Base-by-base conservation (phyloP, 2,888 invertebrate genomes). In the Phyllotreta cruciferae region DNA sequence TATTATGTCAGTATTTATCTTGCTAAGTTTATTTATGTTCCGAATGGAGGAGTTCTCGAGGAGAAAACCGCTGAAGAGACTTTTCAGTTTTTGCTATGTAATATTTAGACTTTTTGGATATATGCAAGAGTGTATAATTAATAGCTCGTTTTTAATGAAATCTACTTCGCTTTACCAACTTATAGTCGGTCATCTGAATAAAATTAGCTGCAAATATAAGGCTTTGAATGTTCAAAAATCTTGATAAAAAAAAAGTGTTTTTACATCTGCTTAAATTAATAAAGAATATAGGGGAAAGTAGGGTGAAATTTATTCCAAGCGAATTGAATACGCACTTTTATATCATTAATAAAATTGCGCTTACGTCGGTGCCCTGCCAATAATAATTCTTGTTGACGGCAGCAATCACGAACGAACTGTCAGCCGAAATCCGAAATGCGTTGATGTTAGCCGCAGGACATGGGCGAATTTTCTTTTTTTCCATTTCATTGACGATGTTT, bases 321-420 rank as follows among this genome's bases (percentile, higher is more conserved):
- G 37, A 52, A 52, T 52, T 5, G 52, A 52, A 52, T 52, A 11
- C 13, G 14, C 7, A 38, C 37, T 60, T 54, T 57, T 50, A 52
- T 62, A 38, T 34, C 56, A 56, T 52, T 56, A 56, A 62, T 56
- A 52, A 50, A 63, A 63, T 63, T 42, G 54, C 38, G 57, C 60
- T 55, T 53, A 55, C 45, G 47, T 55, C 54, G 49, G 56, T 45
- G 37, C 53, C 39, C 50, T 35, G 39, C 49, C 38, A 41, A 58
- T 66, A 41, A 58, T 66, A 60, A 60, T 66, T 62, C 60, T 57
- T 47, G 58, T 55, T 62, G 62, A 65, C 65, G 57, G 56, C 56
- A 42, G 13, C 56, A 66, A 66, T 66, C 62, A 66, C 60, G 52
- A 56, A 65, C 53, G 39, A 36, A 42, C 55, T 56, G 56, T 66